Percentiles rank a stretch among this genome's conserved stretches.
These are phyloP conservation scores for Podabrus alpinus DNA, from an alignment of 2,888 invertebrate genomes.

Conservation along the genomic window DNA sequence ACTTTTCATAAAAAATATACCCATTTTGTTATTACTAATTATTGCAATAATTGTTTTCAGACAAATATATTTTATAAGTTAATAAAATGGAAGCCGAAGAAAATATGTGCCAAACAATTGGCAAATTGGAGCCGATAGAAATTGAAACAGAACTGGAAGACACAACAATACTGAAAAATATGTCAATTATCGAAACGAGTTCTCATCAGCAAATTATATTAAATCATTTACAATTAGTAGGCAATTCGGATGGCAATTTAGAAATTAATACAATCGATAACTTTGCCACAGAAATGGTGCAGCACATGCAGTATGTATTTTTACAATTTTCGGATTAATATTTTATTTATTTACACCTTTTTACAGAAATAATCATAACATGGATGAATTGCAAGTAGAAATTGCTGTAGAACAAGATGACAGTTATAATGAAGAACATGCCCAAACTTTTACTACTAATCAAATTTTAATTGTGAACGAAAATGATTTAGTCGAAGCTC, in stretches of 20 bases:
- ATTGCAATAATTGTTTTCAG: neutral
- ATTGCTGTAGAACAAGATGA: constrained; percentile 10
- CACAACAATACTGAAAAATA: constrained; percentile 24
- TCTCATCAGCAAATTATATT: neutral
- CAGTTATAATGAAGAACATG: constrained; percentile 21
- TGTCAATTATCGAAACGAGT: constrained; percentile 13
- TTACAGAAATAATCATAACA: neutral
- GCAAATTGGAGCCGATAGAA: constrained; percentile 1
- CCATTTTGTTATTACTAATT: neutral
- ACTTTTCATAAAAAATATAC: neutral
- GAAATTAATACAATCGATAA: constrained; percentile 36
- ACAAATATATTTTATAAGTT: neutral
- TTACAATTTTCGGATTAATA: neutral
- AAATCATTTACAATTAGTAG: constrained; percentile 9
- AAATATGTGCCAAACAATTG: neutral
- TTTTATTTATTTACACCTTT: neutral
- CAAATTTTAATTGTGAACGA: neutral
- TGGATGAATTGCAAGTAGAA: constrained; percentile 9
- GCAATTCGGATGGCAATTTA: constrained; percentile 42
- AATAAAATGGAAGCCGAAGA: constrained; percentile 8
- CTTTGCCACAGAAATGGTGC: constrained; percentile 5
- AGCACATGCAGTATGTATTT: constrained; percentile 3
- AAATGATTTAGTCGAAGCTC: neutral
- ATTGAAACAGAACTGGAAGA: constrained; percentile 11
- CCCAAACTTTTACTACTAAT: neutral